phyloP scores from a whole-genome alignment of 53 echinoderm and acorn worm genomes.

The Echinometra lucunter region DNA sequence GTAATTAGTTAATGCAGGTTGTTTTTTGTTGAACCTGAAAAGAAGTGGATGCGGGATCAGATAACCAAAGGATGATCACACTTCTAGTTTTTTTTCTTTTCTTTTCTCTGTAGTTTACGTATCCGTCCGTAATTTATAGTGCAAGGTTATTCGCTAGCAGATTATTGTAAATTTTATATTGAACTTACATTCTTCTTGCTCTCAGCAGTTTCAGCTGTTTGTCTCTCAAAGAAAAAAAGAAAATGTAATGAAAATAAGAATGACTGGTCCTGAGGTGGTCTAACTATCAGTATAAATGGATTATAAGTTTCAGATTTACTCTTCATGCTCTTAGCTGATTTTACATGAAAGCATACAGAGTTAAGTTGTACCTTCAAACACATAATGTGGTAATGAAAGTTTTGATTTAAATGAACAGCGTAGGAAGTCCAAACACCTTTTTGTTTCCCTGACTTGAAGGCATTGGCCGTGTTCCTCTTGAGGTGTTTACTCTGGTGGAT shows the following conservation, averaged over 20 bases:
- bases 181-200: too few species aligned
- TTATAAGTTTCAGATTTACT: not conserved
- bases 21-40: not conserved
- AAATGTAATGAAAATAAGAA: not conserved
- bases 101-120: too few species aligned
- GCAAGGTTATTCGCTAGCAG: too few species aligned
- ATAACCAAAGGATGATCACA: not conserved
- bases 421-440: not conserved
- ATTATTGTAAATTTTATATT: too few species aligned
- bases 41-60: not conserved
- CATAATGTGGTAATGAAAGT: not conserved
- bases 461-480: not conserved
- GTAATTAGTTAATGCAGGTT: not conserved
- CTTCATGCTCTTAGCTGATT: too few species aligned
- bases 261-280: not conserved
- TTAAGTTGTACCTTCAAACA: not conserved
- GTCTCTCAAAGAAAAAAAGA: too few species aligned
- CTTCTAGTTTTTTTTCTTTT: too few species aligned
- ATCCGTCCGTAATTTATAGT: too few species aligned
- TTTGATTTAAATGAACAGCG: not conserved
- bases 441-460: not conserved
- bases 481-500: conserved; percentile 27
- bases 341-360: not conserved
- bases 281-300: too few species aligned
- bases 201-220: too few species aligned